These are phyloP conservation scores for Ormyrus thymus DNA, from an alignment of 2,888 invertebrate genomes.

Conservation along the genomic window DNA sequence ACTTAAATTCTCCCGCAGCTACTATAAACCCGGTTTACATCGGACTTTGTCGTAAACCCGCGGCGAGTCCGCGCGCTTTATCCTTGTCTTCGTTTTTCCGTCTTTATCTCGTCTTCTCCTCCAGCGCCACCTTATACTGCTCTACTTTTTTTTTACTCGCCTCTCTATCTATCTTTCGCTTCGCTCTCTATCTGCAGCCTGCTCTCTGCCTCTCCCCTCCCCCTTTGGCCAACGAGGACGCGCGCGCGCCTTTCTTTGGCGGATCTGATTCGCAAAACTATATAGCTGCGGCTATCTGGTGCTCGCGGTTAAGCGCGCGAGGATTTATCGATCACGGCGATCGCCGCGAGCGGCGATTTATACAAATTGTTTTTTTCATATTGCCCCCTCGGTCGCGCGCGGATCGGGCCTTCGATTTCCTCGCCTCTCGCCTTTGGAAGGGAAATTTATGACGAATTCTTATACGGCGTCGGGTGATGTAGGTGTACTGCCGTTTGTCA, in stretches of 20 bases:
- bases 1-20: slow-evolving; percentile 40
- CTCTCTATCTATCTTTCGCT: not conserved
- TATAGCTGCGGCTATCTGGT: not conserved
- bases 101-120: not conserved
- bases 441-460: slow-evolving; percentile 45
- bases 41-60: slow-evolving; percentile 46
- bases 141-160: slow-evolving; percentile 1
- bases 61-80: not conserved
- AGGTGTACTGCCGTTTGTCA: slow-evolving; percentile 8
- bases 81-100: slow-evolving; percentile 6
- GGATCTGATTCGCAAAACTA: slow-evolving; percentile 14
- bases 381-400: not conserved
- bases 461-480: not conserved
- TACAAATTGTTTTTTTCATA: slow-evolving; percentile 41
- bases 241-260: not conserved
- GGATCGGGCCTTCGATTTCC: not conserved
- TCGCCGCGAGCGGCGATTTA: slow-evolving; percentile 13
- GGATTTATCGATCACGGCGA: slow-evolving; percentile 26
- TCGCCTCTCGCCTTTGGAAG: not conserved
- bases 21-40: slow-evolving; percentile 53
- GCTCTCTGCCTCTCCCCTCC: not conserved
- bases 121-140: not conserved
- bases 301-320: not conserved
- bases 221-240: not conserved
- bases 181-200: not conserved